Base-by-base conservation (phyloP, 2,113 vertebrate genomes). In the Mormoops blainvillei region DNA sequence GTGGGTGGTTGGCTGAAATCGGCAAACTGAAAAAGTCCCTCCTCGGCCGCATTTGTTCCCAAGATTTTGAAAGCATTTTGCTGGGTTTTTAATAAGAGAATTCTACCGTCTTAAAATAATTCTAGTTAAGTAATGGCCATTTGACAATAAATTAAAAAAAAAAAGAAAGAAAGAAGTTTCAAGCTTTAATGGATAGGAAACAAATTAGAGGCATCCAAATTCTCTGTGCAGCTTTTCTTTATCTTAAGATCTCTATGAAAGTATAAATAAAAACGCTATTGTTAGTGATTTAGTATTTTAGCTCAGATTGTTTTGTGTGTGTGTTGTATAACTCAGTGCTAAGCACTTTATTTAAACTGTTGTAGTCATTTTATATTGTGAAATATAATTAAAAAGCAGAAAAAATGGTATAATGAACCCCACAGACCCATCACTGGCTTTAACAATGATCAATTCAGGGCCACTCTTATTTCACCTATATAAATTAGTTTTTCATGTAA, bases 51-150 rank as follows among this genome's bases (percentile, higher is more conserved):
- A 94, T 97, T 96, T 96, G 94, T 80, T 97, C 88, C 97, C 93
- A 82, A 94, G 97, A 97, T 98, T 98, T 97, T 93, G 94, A 97
- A 97, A 93, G 91, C 94, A 98, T 98, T 98, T 97, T 96, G 95
- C 95, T 97, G 96, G 91, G 91, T 92, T 97, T 96, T 97, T 97
- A 97, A 97, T 94, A 93, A 97, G 91, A 93, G 96, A 96, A 94
- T 95, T 65, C 91, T 2, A 26, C 88, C 71, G 94, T 97, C 91
- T 94, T 95, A 94, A 98, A 98, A 98, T 97, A 98, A 98, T 97
- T 98, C 92, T 96, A 94, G 96, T 89, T 87, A 95, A 94, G 96
- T 96, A 98, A 97, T 90, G 96, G 97, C 41, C 74, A 97, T 97
- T 97, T 36, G 83, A 97, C 87, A 98, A 96, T 93, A 97, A 98